Evolutionary conservation across 2,113 vertebrate genomes (phyloP), one percentile per base, ranked within the genome.

Genomic region (Aphelocoma coerulescens): DNA sequence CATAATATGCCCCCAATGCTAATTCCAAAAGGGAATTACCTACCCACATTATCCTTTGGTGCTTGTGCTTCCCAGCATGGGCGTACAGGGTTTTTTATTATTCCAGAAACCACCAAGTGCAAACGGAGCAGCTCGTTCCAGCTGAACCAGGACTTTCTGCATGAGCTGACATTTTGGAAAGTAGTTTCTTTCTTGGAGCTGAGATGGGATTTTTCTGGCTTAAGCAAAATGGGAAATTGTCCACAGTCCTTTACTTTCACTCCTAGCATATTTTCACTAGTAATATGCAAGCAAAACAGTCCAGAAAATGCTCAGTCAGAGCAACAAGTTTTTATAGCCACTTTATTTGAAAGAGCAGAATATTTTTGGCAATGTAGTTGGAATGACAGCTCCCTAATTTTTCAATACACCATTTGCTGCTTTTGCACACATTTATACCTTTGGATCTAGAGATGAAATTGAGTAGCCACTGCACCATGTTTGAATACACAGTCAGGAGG

Each of bases 131-230:
- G 69, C 62, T 89, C 37, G 1, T 94, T 97, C 94, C 92, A 96
- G 80, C 58, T 91, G 91, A 93, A 93, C 85, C 2, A 4, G 80
- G 93, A 88, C 80, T 93, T 94, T 94, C 75, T 96, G 88, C 90
- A 84, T 49, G 90, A 93, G 69, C 54, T 67, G 67, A 89, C 82
- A 95, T 89, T 96, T 95, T 96, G 85, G 96, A 80, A 93, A 76
- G 95, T 73, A 73, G 73, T 87, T 96, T 94, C 88, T 85, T 95
- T 94, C 89, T 92, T 94, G 93, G 94, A 96, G 91, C 71, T 46
- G 75, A 83, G 58, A 88, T 68, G 63, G 51, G 88, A 88, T 96
- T 95, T 96, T 96, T 95, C 88, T 87, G 80, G 91, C 89, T 89
- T 72, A 86, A 72, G 55, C 73, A 68, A 96, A 94, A 88, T 44